phyloP scores from a whole-genome alignment of 2,113 vertebrate species.

The Puntigrus tetrazona region DNA sequence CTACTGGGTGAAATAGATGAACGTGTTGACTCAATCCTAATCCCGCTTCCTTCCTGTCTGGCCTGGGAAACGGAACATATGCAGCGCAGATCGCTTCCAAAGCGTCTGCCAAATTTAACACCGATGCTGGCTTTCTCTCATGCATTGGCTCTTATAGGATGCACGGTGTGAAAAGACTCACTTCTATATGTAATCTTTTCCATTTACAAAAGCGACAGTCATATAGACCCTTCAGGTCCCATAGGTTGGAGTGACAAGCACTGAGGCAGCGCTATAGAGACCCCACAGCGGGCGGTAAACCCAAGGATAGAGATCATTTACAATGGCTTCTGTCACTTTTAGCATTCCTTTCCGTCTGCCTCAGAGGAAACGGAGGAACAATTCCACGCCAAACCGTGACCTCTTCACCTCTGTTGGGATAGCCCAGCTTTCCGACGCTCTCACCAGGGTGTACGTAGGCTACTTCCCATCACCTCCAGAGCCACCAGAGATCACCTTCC shows the following conservation, averaged over 20 bases:
- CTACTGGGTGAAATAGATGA: constrained; percentile 63
- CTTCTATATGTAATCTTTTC: constrained; percentile 8
- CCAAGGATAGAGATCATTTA: constrained; percentile 58
- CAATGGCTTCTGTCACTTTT: constrained; percentile 71
- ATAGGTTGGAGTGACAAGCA: constrained; percentile 56
- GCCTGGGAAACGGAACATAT: constrained; percentile 68
- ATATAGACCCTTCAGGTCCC: not conserved
- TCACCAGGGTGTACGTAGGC: not conserved
- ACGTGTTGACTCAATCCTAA: constrained; percentile 68
- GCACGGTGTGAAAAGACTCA: not conserved
- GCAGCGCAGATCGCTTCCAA: constrained; percentile 43
- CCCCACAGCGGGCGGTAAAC: constrained; percentile 53
- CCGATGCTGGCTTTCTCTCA: not conserved
- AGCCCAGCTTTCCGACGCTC: constrained; percentile 33
- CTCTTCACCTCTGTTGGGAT: constrained; percentile 47
- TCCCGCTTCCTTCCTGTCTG: constrained; percentile 72
- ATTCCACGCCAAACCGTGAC: constrained; percentile 61
- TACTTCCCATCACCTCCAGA: constrained; percentile 25
- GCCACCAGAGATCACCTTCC: constrained; percentile 61
- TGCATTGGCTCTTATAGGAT: not conserved
- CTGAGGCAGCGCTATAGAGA: constrained; percentile 54
- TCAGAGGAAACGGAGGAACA: constrained; percentile 67
- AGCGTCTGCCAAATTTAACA: constrained; percentile 36
- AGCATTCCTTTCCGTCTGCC: constrained; percentile 58
- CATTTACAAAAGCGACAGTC: constrained; percentile 1